Base-by-base conservation (phyloP, 1,140 invertebrate genomes). In the Cydia amplana region DNA sequence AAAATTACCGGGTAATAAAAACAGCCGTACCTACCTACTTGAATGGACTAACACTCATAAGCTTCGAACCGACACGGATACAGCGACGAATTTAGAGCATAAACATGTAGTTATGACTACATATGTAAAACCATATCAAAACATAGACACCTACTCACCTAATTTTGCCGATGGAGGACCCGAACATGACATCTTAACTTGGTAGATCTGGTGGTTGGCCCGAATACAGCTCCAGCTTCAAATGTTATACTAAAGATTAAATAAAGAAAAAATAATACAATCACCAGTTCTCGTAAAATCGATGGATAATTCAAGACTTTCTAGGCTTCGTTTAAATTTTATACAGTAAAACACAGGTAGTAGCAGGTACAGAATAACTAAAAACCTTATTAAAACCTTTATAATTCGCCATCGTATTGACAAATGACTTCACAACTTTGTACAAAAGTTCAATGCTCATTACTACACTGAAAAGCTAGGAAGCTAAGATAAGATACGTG, bases 361-460 rank as follows among this genome's bases (percentile, higher is more conserved):
- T 40, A 10, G 36, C 36, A 40, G 36, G 36, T 40, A 7, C 7
- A 40, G 10, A 40, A 40, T 40, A 40, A 5, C 9, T 40, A 40
- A 40, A 40, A 40, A 36, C 7, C 32, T 36, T 36, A 7, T 12
- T 46, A 9, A 46, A 16, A 18, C 4, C 49, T n/a, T 72, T 72
- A 74, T 75, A 23, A 72, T 77, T 77, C 74, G 63, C 49, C 74
- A 77, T 74, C 76, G 77, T 43, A 70, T 74, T 51, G 4, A 51
- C n/a, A 65, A 43, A 70, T 64, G 36, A 60, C 74, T 65, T 76
- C 77, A 85, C 85, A 87, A 86, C 86, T 86, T 88, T 88, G 86
- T 88, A 87, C 84, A 87, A 85, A 88, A 89, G 85, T 88, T 88
- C 82, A 85, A 87, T 77, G 79, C 83, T 80, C 82, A 81, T 75